These are phyloP conservation scores for Thymelicus sylvestris DNA, from an alignment of 2,888 invertebrate genomes.

Conservation along the genomic window DNA sequence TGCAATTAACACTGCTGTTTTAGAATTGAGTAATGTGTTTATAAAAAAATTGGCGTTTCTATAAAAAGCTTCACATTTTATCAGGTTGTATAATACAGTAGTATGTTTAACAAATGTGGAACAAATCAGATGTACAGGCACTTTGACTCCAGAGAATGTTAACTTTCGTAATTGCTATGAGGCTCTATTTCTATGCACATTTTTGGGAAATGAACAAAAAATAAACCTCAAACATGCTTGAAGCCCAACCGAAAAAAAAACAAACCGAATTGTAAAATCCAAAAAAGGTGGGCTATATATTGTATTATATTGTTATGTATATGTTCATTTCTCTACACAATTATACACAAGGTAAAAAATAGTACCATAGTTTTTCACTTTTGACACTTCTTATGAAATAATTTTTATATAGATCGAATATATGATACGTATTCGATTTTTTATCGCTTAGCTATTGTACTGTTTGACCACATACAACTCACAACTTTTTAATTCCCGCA, in stretches of 20 bases:
- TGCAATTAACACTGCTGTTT: too few species aligned
- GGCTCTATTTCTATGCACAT: background rate
- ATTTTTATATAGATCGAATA: too few species aligned
- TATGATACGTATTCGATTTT: background rate
- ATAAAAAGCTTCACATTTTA: background rate
- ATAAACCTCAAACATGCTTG: background rate
- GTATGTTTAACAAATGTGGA: background rate
- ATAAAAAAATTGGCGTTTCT: too few species aligned
- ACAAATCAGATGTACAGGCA: constrained; percentile 1
- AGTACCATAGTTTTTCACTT: constrained; percentile 8
- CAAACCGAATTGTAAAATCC: too few species aligned
- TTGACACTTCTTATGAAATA: too few species aligned
- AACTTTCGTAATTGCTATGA: background rate
- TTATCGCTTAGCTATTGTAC: constrained; percentile 11
- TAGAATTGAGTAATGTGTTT: too few species aligned
- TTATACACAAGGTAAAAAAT: constrained; percentile 17
- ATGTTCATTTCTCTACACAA: constrained; percentile 14
- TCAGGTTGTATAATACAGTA: background rate
- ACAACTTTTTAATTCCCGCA: constrained; percentile 26
- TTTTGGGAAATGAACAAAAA: constrained; percentile 6
- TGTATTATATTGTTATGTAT: background rate
- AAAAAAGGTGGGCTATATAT: too few species aligned
- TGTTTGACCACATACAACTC: constrained; percentile 1
- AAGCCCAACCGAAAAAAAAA: too few species aligned
- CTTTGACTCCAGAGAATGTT: background rate